Evolutionary conservation across 2,113 vertebrate species (phyloP).

Genomic region (Pachypanchax playfairii): DNA sequence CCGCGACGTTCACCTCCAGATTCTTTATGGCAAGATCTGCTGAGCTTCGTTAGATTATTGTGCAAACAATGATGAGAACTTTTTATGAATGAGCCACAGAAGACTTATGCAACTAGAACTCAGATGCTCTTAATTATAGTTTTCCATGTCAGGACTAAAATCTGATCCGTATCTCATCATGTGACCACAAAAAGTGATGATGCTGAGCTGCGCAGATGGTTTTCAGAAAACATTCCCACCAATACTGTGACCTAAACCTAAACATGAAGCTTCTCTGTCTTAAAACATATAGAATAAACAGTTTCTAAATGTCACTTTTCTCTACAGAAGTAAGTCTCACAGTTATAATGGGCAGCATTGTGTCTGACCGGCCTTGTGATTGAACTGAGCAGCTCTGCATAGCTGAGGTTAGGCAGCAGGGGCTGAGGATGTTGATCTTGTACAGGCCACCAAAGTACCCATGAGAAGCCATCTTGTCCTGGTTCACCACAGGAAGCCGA

Average conservation of each 20-base stretch:
- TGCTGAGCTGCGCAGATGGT: too few species aligned
- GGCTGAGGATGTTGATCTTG: constrained; percentile 38
- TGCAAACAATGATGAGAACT: constrained; percentile 8
- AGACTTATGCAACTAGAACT: constrained; percentile 12
- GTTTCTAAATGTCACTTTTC: too few species aligned
- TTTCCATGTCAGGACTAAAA: constrained; percentile 4
- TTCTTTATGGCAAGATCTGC: background rate
- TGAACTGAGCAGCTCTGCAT: constrained; percentile 30
- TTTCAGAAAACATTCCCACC: too few species aligned
- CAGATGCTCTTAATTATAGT: constrained; percentile 13
- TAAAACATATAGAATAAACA: too few species aligned
- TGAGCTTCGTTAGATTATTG: background rate
- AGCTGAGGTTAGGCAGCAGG: constrained; percentile 46
- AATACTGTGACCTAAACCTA: too few species aligned
- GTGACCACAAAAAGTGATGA: too few species aligned
- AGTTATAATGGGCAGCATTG: too few species aligned
- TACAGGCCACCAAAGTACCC: constrained; percentile 41
- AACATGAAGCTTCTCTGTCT: too few species aligned
- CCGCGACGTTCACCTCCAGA: constrained; percentile 7
- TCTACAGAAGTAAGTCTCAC: too few species aligned
- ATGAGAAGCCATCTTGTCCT: constrained; percentile 57
- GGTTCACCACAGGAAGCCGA: constrained; percentile 35
- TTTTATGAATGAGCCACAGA: constrained; percentile 14
- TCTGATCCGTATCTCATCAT: constrained; percentile 1
- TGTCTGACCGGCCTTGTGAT: constrained; percentile 44